These are phyloP conservation scores for Drosophila formosana DNA, from an alignment of 2,888 invertebrate genomes.

Conservation along the genomic window DNA sequence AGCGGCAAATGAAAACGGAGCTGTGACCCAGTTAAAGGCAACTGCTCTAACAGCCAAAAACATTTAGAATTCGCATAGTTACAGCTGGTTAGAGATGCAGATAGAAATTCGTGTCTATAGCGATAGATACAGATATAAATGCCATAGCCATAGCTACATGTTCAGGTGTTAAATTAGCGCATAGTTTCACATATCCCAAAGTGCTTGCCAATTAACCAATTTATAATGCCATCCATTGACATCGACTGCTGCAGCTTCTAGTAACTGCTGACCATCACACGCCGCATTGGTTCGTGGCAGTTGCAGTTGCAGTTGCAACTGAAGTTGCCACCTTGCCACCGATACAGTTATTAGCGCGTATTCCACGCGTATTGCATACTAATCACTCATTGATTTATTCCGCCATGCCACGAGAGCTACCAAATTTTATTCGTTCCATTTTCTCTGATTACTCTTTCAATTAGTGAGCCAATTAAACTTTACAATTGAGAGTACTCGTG, in stretches of 20 bases:
- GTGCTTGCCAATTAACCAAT: conserved; percentile 63
- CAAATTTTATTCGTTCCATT: conserved; percentile 9
- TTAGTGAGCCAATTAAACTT: conserved; percentile 14
- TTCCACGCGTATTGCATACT: conserved; percentile 26
- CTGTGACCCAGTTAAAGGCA: conserved; percentile 43
- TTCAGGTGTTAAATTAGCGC: conserved; percentile 45
- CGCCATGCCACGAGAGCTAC: neutral
- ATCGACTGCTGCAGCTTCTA: conserved; percentile 5
- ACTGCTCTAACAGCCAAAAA: conserved; percentile 1
- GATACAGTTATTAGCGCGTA: conserved; percentile 18
- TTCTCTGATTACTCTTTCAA: conserved; percentile 14
- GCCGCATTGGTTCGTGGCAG: conserved; percentile 14
- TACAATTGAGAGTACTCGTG: neutral
- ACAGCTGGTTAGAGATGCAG: conserved; percentile 1
- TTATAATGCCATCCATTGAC: conserved; percentile 45
- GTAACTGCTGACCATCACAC: conserved; percentile 4
- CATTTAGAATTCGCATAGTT: conserved; percentile 13
- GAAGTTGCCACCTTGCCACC: neutral
- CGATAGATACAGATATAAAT: conserved; percentile 1
- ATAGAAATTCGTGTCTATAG: neutral
- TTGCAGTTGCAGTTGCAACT: conserved; percentile 6
- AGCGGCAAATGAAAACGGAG: conserved; percentile 13
- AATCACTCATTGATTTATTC: conserved; percentile 30
- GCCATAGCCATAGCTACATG: conserved; percentile 5
- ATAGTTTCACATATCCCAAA: conserved; percentile 21